phyloP scores from a whole-genome alignment of 2,113 vertebrate genomes.

The Eira barbara region DNA sequence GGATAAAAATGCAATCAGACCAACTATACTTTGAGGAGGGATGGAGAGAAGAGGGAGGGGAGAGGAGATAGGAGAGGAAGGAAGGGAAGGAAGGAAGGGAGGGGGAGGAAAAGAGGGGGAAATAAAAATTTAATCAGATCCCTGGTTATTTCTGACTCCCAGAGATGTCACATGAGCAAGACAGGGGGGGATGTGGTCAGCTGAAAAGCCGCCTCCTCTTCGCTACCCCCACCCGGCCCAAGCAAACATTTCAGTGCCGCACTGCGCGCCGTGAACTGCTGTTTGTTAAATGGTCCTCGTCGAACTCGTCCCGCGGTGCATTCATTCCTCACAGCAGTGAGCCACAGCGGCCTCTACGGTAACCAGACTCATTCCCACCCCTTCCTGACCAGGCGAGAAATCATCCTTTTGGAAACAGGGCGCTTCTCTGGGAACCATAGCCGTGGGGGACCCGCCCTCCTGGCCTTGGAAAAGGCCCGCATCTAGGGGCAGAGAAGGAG shows the following conservation, averaged over 20 bases:
- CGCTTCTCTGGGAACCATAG: neutral
- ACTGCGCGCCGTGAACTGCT: too few species aligned
- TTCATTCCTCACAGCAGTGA: too few species aligned
- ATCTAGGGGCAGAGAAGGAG: neutral
- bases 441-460: neutral
- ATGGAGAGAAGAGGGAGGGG: neutral
- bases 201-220: too few species aligned
- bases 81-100: too few species aligned
- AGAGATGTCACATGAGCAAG: neutral
- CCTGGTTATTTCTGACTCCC: neutral
- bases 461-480: neutral
- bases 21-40: neutral
- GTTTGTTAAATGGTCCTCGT: neutral
- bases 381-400: neutral
- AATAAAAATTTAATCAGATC: neutral
- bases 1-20: neutral
- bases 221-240: neutral
- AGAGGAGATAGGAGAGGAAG: too few species aligned
- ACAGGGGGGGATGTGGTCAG: too few species aligned
- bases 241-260: neutral
- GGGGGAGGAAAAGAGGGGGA: neutral
- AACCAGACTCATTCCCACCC: neutral
- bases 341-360: neutral
- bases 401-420: neutral
- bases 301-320: fast-evolving